These are phyloP conservation scores for Micropoecilia bifurca DNA, from an alignment of 2,797 vertebrate genomes.

Conservation along the genomic window DNA sequence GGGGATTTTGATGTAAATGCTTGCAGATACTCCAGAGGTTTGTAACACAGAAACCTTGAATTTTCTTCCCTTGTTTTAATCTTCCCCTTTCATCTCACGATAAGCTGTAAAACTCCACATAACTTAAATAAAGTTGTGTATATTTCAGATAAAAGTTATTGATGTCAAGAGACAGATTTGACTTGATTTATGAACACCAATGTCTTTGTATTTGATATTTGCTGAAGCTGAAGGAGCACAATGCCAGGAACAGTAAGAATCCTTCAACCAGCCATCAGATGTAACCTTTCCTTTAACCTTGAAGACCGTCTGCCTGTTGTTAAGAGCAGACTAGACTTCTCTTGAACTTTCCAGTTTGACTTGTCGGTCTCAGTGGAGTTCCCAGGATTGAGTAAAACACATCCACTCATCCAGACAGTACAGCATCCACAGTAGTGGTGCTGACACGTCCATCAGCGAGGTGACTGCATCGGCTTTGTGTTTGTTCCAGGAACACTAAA, in stretches of 20 bases:
- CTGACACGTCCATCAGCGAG: slow-evolving; percentile 25
- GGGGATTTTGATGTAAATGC: background rate
- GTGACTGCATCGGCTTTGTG: slow-evolving; percentile 16
- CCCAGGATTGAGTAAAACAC: slow-evolving; percentile 8
- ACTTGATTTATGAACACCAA: background rate
- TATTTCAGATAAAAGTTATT: background rate
- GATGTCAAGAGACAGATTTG: background rate
- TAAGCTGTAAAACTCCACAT: background rate
- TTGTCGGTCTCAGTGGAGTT: background rate
- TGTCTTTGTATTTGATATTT: background rate
- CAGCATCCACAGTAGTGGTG: background rate
- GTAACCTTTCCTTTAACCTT: slow-evolving; percentile 18
- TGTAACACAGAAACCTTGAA: background rate
- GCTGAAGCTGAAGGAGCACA: slow-evolving; percentile 3
- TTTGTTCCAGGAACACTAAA: slow-evolving; percentile 33
- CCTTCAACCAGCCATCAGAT: slow-evolving; percentile 32
- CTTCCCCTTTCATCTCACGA: background rate
- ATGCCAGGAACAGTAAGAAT: slow-evolving; percentile 42
- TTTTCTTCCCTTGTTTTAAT: background rate
- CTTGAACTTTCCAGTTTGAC: slow-evolving; percentile 33
- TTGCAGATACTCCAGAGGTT: background rate
- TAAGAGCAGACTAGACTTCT: slow-evolving; percentile 11
- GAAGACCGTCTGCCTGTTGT: slow-evolving; percentile 27
- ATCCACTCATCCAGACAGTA: background rate
- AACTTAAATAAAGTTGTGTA: background rate